phyloP scores from a whole-genome alignment of 1,140 invertebrate genomes.

The Lucilia sericata region DNA sequence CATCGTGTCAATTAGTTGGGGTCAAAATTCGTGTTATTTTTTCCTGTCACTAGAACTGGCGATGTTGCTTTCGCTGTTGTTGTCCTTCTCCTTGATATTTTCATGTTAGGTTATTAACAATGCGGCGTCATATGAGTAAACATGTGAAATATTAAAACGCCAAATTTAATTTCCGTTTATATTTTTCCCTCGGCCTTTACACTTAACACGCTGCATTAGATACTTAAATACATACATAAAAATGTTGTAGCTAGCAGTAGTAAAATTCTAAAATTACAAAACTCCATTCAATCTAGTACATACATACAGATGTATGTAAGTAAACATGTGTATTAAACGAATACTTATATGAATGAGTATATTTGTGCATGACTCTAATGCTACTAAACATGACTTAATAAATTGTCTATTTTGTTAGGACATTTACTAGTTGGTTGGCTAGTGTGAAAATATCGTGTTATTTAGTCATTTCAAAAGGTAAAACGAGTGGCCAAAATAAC shows the following conservation, averaged over 20 bases:
- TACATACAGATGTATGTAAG: neutral
- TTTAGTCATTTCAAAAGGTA: constrained; percentile 9
- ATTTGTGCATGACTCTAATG: constrained; percentile 2
- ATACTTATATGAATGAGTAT: neutral
- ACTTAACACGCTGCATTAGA: neutral
- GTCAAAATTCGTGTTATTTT: neutral
- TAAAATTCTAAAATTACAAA: no score
- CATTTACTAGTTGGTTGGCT: constrained; percentile 15
- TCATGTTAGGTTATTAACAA: neutral
- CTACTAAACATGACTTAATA: constrained; percentile 45
- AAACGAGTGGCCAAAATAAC: neutral
- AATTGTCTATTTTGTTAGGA: constrained; percentile 40
- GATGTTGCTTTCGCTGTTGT: neutral
- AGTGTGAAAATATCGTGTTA: constrained; percentile 29
- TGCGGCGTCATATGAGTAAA: constrained; percentile 28
- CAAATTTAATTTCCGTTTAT: constrained; percentile 39
- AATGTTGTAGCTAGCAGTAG: no score
- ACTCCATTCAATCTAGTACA: no score
- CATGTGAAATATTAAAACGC: constrained; percentile 39
- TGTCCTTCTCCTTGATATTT: neutral
- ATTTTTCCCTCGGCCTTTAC: neutral
- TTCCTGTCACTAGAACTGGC: no score
- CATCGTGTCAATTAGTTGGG: constrained; percentile 12
- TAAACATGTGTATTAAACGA: neutral
- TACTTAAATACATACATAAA: neutral